Evolutionary conservation across 2,113 vertebrate genomes (phyloP).

Genomic region (Nesoenas mayeri): DNA sequence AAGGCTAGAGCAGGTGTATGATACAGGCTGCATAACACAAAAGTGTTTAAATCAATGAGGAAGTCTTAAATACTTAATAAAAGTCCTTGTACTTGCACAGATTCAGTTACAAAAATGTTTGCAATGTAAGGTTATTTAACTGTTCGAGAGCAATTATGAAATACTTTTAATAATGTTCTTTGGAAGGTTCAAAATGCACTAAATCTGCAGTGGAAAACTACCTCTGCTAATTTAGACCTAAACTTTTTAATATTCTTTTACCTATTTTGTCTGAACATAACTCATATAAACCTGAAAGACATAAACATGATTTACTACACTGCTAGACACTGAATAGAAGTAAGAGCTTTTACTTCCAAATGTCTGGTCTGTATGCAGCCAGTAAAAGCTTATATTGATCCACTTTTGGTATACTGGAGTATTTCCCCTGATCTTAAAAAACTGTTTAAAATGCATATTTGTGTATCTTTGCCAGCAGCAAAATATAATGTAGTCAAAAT

Average conservation of each 20-base stretch:
- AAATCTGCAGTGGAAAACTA: not conserved
- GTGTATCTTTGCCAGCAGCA: not conserved
- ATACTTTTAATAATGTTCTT: not conserved
- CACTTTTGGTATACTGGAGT: not conserved
- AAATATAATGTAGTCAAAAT: not conserved
- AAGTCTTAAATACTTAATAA: not conserved
- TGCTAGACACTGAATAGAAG: not conserved
- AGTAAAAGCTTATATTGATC: slow-evolving; percentile 24
- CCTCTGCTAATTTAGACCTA: not conserved
- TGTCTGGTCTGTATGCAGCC: not conserved
- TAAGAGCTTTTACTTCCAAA: slow-evolving; percentile 11
- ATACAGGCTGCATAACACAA: not conserved
- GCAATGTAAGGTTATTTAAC: not conserved
- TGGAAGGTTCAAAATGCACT: not conserved
- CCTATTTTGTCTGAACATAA: not conserved
- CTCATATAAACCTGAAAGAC: not conserved
- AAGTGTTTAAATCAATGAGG: not conserved
- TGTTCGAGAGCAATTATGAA: not conserved
- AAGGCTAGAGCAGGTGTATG: not conserved
- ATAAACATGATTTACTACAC: not conserved
- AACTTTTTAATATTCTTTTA: not conserved
- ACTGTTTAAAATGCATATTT: not conserved
- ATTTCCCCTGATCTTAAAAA: not conserved
- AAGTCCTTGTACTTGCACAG: not conserved
- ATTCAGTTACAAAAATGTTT: slow-evolving; percentile 15